Percentiles rank a stretch among this genome's conserved stretches.
Evolutionary conservation across 2,113 vertebrate genomes (phyloP).

Genomic region (Camelus bactrianus): DNA sequence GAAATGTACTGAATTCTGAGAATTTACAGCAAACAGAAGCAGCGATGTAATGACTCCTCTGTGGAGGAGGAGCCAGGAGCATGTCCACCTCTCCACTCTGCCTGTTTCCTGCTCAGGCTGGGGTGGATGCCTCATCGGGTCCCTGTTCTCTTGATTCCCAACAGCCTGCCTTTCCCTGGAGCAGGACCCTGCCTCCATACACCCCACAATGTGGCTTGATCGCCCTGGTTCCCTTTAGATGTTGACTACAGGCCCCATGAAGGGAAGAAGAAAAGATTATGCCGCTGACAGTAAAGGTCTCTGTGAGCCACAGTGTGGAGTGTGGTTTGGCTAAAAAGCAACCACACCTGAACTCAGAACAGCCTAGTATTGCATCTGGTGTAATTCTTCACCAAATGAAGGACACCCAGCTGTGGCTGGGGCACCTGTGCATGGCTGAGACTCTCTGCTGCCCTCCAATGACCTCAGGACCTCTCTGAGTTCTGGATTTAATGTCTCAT

Average conservation of each 20-base stretch:
- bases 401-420: neutral
- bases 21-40: neutral
- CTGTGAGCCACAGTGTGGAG: rapidly evolving
- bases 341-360: neutral
- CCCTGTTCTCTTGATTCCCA: neutral
- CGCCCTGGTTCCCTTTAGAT: neutral
- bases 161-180: neutral
- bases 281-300: neutral
- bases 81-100: neutral
- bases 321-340: neutral
- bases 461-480: neutral
- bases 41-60: neutral
- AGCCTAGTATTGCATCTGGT: too few species aligned
- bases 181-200: neutral
- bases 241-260: neutral
- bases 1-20: neutral
- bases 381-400: too few species aligned
- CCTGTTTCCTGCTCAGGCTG: neutral
- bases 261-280: neutral
- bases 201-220: neutral
- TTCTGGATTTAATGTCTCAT: neutral
- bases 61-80: neutral
- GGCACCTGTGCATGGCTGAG: neutral
- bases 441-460: neutral
- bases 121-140: neutral